Evolutionary conservation across 2,797 vertebrate genomes (phyloP), one percentile per base, ranked within the genome.

Genomic region (Scolopax rusticola): DNA sequence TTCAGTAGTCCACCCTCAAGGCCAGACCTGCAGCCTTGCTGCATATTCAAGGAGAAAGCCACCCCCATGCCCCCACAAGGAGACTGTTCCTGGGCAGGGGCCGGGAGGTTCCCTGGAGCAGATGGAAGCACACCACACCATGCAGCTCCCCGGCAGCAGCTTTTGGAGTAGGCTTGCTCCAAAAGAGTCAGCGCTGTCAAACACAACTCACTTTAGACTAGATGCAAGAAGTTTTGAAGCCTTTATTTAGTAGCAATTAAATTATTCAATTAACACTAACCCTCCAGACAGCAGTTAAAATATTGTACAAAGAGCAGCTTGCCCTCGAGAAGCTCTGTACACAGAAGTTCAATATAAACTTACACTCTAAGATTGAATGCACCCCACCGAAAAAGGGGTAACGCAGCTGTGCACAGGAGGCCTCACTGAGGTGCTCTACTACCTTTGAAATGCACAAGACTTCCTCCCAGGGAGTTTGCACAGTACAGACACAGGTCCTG

Each of bases 241-340:
- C 97, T 99, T 99, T 99, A 99, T 99, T 99, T 98, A 98, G 98
- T 98, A 99, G 99, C 97, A 98, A 97, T 98, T 99, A 99, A 98
- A 98, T 98, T 97, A 95, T 95, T 98, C 96, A 76, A 97, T 97
- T 97, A 96, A 98, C 95, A 98, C 95, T 98, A 98, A 97, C 89
- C 89, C 95, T 97, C 87, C 96, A 97, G 92, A 98, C 92, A 96
- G 97, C 96, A 96, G 95, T 98, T 98, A 98, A 97, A 98, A 97
- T 95, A 84, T 91, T 93, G 95, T 97, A 97, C 95, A 97, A 95
- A 89, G 92, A 97, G 94, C 95, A 97, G 96, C 96, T 92, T 11
- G 75, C 93, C 95, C 93, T 96, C 87, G 57, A 76, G 89, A 94
- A 93, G 88, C 97, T 95, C 63, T 90, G 90, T 95, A 95, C 94